phyloP scores from a whole-genome alignment of 2,888 invertebrate species.

The Pharmacophagus antenor region DNA sequence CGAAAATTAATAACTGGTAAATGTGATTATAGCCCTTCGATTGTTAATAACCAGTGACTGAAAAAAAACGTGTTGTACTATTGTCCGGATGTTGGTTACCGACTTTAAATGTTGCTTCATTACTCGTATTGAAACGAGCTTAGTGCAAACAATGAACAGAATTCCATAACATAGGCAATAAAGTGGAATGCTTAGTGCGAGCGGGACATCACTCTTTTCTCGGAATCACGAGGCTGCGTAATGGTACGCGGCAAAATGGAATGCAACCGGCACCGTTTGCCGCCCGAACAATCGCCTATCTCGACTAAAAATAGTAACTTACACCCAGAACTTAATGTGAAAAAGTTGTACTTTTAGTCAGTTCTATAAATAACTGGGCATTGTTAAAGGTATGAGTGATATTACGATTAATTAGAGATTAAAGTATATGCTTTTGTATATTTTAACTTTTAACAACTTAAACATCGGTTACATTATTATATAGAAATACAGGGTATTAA shows the following conservation, averaged over 20 bases:
- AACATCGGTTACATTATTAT: too few species aligned
- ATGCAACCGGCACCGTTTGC: conserved; percentile 56
- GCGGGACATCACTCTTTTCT: conserved; percentile 71
- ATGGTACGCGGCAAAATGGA: conserved; percentile 71
- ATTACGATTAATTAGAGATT: neutral
- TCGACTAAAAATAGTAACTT: conserved; percentile 36
- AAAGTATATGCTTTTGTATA: neutral
- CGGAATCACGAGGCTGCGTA: conserved; percentile 68
- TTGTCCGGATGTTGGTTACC: conserved; percentile 56
- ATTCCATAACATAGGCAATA: conserved; percentile 72
- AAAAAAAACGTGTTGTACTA: conserved; percentile 40
- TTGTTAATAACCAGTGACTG: conserved; percentile 1
- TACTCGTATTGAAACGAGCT: conserved; percentile 65
- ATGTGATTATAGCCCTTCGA: conserved; percentile 21
- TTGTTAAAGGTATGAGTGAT: too few species aligned
- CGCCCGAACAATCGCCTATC: conserved; percentile 42
- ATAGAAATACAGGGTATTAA: too few species aligned
- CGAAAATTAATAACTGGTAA: conserved; percentile 31
- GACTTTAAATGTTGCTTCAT: conserved; percentile 52
- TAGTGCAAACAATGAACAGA: conserved; percentile 72
- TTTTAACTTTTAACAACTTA: too few species aligned
- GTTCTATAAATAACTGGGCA: neutral
- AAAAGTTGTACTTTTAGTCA: conserved; percentile 21
- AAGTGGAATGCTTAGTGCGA: conserved; percentile 68
- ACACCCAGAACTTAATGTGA: conserved; percentile 22